Conservation (phyloP, 2,888 invertebrate genomes). For the Frankliniella fusca region DNA sequence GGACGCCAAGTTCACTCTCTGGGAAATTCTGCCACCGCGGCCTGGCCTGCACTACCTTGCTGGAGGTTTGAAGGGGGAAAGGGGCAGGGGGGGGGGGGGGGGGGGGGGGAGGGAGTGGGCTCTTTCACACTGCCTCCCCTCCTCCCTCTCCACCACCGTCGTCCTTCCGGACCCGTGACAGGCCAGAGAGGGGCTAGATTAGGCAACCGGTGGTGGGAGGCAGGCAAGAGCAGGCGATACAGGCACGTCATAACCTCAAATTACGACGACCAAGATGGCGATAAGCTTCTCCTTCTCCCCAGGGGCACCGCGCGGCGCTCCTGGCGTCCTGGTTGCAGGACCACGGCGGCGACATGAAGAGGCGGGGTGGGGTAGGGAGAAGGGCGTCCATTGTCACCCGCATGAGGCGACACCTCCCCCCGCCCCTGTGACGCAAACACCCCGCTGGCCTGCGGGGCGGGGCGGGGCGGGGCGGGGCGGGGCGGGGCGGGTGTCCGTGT, state of each 20-base stretch:
- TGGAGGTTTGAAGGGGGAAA: neutral
- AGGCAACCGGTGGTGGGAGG: neutral
- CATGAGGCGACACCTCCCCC: neutral
- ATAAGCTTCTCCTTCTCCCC: too few relatives aligned
- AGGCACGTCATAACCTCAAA: neutral
- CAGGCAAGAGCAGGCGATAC: neutral
- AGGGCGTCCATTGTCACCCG: neutral
- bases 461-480: neutral
- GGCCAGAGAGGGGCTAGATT: too few relatives aligned
- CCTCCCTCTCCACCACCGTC: neutral
- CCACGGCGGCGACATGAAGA: too few relatives aligned
- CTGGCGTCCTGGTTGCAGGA: neutral
- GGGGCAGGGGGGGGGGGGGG: neutral
- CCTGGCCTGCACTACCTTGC: neutral
- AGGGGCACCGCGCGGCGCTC: too few relatives aligned
- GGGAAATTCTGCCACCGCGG: neutral
- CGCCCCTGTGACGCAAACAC: neutral
- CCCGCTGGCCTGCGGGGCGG: neutral
- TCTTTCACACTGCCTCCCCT: neutral
- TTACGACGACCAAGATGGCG: too few relatives aligned
- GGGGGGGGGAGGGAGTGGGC: too few relatives aligned
- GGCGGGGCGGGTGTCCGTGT: slow-evolving; percentile 9
- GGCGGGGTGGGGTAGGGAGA: too few relatives aligned
- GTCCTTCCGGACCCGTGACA: too few relatives aligned
- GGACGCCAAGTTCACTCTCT: slow-evolving; percentile 21